Base-by-base conservation (phyloP, 2,888 invertebrate species). In the Norana najaformis region DNA sequence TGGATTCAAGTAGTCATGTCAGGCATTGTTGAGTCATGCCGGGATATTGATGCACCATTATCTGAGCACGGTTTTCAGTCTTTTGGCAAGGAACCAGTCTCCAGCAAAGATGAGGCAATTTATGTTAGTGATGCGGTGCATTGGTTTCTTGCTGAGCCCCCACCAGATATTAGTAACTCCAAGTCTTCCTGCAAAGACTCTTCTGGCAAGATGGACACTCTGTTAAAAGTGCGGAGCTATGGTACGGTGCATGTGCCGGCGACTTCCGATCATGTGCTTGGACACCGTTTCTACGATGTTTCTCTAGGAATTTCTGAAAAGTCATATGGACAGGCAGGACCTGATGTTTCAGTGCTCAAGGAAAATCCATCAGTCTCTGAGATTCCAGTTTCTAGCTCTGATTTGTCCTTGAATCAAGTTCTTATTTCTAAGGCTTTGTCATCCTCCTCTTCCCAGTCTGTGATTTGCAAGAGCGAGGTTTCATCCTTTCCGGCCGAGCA, bases 161-260 rank as follows among this genome's bases (percentile, higher is more conserved):
- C 85, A 23, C 20, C 23, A 35, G 35, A 37, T 37, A 36, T 18
- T 37, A 16, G 85, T 23, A 37, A 85, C 30, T 85, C 85, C 36
- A 35, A 36, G 85, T 85, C 85, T 37, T 85, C 36, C 85, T 35
- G 85, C 85, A 85, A 85, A 36, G 85, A 85, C 36, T 85, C 69
- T 69, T 69, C 85, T 35, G 85, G 35, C 85, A 85, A 85, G 36
- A 85, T 85, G 85, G 85, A 85, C 36, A 36, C 85, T 16, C 23
- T 85, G 35, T n/a, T 69, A 69, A 69, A 69, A 13, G 69, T n/a
- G n/a, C 69, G 69, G n/a, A 69, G 69, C 69, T 69, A 69, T n/a
- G 69, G 69, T 16, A 69, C 30, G 1, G 69, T 69, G 11, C 69
- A n/a, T 69, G 69, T 69, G 69, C 69, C 69, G n/a, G 69, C 69